Evolutionary conservation across 2,888 invertebrate genomes (phyloP).

Genomic region (Tuta absoluta): DNA sequence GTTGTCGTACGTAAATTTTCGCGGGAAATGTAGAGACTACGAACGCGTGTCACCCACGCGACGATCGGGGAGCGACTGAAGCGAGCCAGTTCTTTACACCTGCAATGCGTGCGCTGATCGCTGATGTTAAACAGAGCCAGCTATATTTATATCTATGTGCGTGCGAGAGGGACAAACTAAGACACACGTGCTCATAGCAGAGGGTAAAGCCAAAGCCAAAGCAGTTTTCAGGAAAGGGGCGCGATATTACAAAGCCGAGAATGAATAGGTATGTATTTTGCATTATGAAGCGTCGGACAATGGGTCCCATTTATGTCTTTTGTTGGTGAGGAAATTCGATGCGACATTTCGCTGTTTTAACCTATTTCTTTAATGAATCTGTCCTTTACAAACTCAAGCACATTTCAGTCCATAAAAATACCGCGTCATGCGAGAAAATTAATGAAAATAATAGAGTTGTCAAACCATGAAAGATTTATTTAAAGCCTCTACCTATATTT

Average conservation of each 20-base stretch:
- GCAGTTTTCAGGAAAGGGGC: slow-evolving; percentile 72
- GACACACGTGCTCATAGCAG: slow-evolving; percentile 71
- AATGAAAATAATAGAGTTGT: not conserved
- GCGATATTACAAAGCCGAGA: slow-evolving; percentile 69
- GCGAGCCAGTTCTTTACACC: slow-evolving; percentile 54
- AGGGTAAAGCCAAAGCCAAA: slow-evolving; percentile 52
- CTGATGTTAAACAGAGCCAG: slow-evolving; percentile 52
- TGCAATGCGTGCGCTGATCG: slow-evolving; percentile 79
- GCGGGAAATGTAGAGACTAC: slow-evolving; percentile 62
- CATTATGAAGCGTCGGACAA: slow-evolving; percentile 66
- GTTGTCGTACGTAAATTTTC: slow-evolving; percentile 66
- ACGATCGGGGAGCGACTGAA: slow-evolving; percentile 63
- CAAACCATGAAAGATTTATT: too few relatives aligned
- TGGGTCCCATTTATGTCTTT: slow-evolving; percentile 58
- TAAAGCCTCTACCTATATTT: too few relatives aligned
- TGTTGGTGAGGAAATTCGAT: slow-evolving; percentile 57
- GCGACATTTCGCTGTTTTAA: slow-evolving; percentile 50
- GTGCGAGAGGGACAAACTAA: slow-evolving; percentile 49
- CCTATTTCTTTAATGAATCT: slow-evolving; percentile 54
- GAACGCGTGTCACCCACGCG: slow-evolving; percentile 61
- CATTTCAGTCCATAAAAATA: not conserved
- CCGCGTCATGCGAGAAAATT: not conserved
- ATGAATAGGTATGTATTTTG: slow-evolving; percentile 70
- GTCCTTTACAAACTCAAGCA: slow-evolving; percentile 28
- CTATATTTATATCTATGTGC: slow-evolving; percentile 31